Conservation (phyloP, 2,797 vertebrate species). For the Dromococcyx pavoninus region DNA sequence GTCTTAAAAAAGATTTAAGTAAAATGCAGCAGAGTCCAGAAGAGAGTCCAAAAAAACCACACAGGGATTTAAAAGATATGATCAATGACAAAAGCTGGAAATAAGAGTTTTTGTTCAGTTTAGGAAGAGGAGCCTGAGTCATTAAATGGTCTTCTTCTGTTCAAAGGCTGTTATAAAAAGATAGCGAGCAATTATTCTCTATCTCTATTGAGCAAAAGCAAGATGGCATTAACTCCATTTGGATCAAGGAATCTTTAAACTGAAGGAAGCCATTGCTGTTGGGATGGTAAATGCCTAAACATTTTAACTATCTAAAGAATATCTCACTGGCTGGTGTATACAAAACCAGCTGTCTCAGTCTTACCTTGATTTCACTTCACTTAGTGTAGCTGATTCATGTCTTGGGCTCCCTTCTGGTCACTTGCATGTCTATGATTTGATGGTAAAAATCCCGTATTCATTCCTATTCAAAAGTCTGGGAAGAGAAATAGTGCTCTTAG, state of each 20-base stretch:
- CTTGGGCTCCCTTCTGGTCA: background rate
- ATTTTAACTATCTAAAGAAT: background rate
- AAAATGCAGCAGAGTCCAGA: background rate
- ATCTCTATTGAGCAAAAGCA: background rate
- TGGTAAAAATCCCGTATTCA: background rate
- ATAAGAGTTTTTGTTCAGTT: background rate
- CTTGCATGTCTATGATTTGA: background rate
- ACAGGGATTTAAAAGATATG: background rate
- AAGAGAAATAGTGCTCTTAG: background rate
- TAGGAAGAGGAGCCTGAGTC: background rate
- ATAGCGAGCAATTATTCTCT: background rate
- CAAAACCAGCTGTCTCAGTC: background rate
- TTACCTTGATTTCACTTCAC: background rate
- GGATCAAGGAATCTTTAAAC: background rate
- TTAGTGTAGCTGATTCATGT: background rate
- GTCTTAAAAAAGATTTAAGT: background rate
- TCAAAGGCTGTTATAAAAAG: background rate
- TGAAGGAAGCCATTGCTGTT: background rate
- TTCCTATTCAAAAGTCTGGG: background rate
- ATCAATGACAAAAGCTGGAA: background rate
- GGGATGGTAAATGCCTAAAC: background rate
- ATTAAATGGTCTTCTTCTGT: background rate
- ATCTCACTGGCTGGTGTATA: background rate
- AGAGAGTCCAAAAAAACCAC: background rate
- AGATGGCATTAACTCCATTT: background rate